Evolutionary conservation across 2,113 vertebrate genomes (phyloP).

Genomic region (Silurus meridionalis): DNA sequence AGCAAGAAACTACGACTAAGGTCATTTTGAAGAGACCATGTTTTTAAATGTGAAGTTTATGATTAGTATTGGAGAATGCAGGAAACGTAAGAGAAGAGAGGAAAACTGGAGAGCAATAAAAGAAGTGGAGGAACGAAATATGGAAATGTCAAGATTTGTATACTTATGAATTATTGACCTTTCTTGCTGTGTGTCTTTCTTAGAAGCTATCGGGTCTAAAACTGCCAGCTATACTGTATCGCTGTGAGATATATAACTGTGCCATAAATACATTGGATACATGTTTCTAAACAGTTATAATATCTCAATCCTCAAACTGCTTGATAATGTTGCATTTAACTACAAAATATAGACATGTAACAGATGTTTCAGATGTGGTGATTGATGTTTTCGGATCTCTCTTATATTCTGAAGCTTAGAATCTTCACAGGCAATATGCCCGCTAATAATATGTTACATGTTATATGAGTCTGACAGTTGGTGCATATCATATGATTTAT

Average conservation of each 20-base stretch:
- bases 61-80: background rate
- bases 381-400: background rate
- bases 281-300: background rate
- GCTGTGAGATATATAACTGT: constrained; percentile 8
- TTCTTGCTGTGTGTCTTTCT: constrained; percentile 12
- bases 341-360: background rate
- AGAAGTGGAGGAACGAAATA: constrained; percentile 6
- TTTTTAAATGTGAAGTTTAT: constrained; percentile 15
- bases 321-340: background rate
- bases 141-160: constrained; percentile 30
- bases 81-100: background rate
- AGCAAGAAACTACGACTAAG: background rate
- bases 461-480: background rate
- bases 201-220: constrained; percentile 8
- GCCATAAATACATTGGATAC: background rate
- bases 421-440: background rate
- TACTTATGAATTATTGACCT: constrained; percentile 26
- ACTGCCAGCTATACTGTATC: background rate
- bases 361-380: background rate
- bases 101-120: background rate
- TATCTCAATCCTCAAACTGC: background rate
- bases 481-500: constrained; percentile 18
- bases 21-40: background rate
- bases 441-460: background rate
- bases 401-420: background rate